A percentile compares a stretch with the other conserved stretches of the same genome.
Conservation (phyloP, 2,888 invertebrate species). For the Athalia cordata region DNA sequence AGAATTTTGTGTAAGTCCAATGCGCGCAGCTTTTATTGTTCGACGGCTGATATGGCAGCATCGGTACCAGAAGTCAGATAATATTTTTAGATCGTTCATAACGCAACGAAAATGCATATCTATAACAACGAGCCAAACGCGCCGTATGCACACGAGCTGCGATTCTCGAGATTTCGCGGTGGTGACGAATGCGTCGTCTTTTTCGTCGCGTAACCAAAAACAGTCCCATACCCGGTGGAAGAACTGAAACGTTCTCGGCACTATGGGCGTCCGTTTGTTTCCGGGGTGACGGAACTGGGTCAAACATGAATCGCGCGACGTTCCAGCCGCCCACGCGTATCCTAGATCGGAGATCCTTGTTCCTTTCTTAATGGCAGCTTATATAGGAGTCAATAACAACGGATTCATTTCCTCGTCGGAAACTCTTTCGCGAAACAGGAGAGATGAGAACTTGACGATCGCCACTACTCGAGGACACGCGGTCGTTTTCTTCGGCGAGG, state of each 20-base stretch:
- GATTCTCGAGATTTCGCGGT: constrained; percentile 17
- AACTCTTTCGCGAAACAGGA: background rate
- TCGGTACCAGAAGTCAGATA: background rate
- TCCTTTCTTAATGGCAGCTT: background rate
- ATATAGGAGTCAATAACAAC: background rate
- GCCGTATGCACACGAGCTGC: background rate
- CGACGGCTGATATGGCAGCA: background rate
- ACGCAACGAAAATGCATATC: constrained; percentile 15
- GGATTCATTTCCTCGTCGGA: too few species aligned
- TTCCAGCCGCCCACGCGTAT: constrained; percentile 31
- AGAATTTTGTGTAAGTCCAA: background rate
- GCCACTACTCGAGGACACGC: too few species aligned
- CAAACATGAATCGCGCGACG: constrained; percentile 17
- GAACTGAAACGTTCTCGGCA: background rate
- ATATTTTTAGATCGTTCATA: constrained; percentile 21
- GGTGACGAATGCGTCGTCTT: background rate
- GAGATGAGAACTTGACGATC: background rate
- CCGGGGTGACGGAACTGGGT: constrained; percentile 33
- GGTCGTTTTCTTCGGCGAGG: too few species aligned
- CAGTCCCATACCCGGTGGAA: background rate
- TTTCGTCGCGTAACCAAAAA: background rate
- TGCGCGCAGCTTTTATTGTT: background rate
- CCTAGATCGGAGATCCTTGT: constrained; percentile 13
- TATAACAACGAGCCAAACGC: background rate
- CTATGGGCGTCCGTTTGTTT: background rate